Base-by-base conservation (phyloP, 2,113 vertebrate species). In the Mormyrus lacerda region DNA sequence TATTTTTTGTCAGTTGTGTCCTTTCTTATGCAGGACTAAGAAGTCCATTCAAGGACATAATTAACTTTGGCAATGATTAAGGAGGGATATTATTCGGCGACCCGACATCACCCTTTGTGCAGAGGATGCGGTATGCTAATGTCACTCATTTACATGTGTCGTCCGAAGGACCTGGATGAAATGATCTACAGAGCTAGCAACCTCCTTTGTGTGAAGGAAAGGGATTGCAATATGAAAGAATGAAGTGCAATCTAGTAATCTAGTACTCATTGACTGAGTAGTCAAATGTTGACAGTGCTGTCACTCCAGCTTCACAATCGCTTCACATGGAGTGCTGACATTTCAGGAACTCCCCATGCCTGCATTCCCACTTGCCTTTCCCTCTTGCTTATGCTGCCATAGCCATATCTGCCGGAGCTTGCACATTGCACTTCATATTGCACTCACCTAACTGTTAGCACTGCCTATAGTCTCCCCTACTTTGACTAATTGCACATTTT, bases 11-110 rank as follows among this genome's bases (percentile, higher is more conserved):
- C 61, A 27, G 61, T 48, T 7, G 44, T 88, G 61, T 15, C 58
- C n/a, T 55, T 65, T 47, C n/a, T 42, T 42, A 45, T 51, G 42
- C 53, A 61, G 39, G 53, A 42, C n/a, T 61, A 21, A 87, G 65
- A 88, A 73, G 44, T 88, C 58, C 15, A 88, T 69, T 88, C 87
- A 88, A 88, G 87, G 87, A 15, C 87, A 48, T 88, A 88, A 88
- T 88, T 88, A 88, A 69, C 42, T 88, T 73, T 88, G 42, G 61
- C n/a, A 47, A 44, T 88, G 48, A 48, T 88, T 88, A 88, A 44
- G 44, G 79, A 13, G 39, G 24, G 21, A n/a, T 13, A 47, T 48
- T 88, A 69, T 69, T 88, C 87, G 0, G 42, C 48, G 87, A 88
- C 87, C 87, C 61, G 39, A 58, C 87, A 88, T 65, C 87, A n/a